Conservation (phyloP, 2,113 vertebrate species). For the Cryptomyrus ogoouensis region DNA sequence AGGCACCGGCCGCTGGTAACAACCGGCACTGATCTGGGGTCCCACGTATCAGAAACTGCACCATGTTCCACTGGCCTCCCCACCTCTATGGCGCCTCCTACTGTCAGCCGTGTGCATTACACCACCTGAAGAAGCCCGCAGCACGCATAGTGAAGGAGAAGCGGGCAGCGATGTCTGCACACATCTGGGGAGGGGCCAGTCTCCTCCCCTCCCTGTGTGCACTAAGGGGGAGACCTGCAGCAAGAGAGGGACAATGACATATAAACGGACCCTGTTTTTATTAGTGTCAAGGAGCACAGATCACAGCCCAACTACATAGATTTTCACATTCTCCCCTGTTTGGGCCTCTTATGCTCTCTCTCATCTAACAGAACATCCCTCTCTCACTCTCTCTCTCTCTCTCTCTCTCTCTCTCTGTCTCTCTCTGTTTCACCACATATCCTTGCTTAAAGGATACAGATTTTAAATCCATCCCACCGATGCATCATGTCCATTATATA, state of each 20-base stretch:
- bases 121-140: background rate
- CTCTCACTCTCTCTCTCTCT: background rate
- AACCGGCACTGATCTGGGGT: background rate
- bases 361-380: background rate
- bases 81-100: background rate
- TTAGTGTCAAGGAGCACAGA: background rate
- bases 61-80: background rate
- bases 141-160: background rate
- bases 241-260: background rate
- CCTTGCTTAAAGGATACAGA: background rate
- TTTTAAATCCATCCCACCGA: background rate
- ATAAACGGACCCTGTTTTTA: background rate
- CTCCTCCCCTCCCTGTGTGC: background rate
- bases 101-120: background rate
- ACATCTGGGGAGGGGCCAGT: background rate
- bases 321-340: background rate
- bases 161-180: background rate
- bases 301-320: background rate
- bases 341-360: background rate
- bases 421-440: background rate
- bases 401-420: background rate
- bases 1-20: background rate
- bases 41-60: background rate
- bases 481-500: background rate
- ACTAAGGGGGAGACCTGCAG: background rate